Base-by-base conservation (phyloP, 2,888 invertebrate species). In the Schizaphis graminum region DNA sequence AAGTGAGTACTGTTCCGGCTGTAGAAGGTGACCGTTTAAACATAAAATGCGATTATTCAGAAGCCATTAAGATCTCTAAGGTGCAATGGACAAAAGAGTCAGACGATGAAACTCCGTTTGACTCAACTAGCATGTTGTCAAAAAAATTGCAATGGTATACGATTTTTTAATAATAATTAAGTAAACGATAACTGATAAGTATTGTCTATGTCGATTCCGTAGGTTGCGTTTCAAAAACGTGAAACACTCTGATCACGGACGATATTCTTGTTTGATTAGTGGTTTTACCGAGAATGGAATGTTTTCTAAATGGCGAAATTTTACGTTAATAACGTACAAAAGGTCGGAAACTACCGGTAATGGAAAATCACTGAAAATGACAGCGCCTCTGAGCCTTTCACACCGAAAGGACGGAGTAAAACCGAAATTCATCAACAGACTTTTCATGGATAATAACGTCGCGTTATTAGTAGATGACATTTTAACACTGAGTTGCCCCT, bases 241-340 rank as follows among this genome's bases (percentile, higher is more conserved):
- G 91, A 96, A 96, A 94, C 95, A 96, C 7, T 96, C 96, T 95
- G 96, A 97, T 95, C 96, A 96, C 10, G 97, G 96, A 2, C 95
- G 96, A 26, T 97, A 97, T 95, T 95, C 96, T 3, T 96, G 97
- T 95, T 94, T 95, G 56, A 94, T 95, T 41, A 91, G 88, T 47
- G 87, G 95, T 35, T 94, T 94, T 26, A 94, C 94, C 47, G 94
- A 94, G 49, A 67, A 61, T 7, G 91, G 41, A 28, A 13, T 41
- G 49, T 94, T 90, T 53, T n/a, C 57, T 4, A 91, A 91, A 91
- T 95, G 95, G 95, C 95, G 95, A 91, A 95, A 95, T 92, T 95
- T 95, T 84, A 95, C 95, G 24, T 91, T 95, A 53, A 77, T 95
- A 13, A 95, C 95, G 86, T n/a, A 61, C 24, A 91, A 91, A 47